Conservation (phyloP, 2,888 invertebrate species). For the Drosophila trichaetosa region DNA sequence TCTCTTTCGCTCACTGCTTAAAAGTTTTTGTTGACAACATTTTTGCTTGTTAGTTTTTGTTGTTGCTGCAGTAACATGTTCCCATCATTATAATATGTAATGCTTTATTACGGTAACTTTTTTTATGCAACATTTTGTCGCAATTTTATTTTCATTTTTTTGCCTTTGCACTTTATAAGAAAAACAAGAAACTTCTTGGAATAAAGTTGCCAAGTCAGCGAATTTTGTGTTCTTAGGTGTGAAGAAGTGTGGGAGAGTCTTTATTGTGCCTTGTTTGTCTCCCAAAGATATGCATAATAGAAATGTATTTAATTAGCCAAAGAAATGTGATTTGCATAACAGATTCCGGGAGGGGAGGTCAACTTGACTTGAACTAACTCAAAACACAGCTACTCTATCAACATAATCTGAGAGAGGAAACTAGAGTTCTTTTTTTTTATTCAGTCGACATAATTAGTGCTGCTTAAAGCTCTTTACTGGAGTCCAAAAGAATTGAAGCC, state of each 20-base stretch:
- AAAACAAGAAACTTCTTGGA: conserved; percentile 41
- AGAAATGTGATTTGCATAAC: conserved; percentile 47
- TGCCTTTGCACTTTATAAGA: conserved; percentile 13
- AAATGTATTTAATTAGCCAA: conserved; percentile 52
- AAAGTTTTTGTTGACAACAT: conserved; percentile 66
- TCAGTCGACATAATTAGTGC: background rate
- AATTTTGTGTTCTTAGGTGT: conserved; percentile 36
- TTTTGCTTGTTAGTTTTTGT: conserved; percentile 65
- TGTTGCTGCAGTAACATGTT: conserved; percentile 60
- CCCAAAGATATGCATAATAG: conserved; percentile 35
- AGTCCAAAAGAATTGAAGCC: conserved; percentile 13
- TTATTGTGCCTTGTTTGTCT: background rate
- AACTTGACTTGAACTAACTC: conserved; percentile 2
- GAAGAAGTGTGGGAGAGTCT: conserved; percentile 14
- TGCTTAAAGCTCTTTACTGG: background rate
- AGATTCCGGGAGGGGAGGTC: conserved; percentile 4
- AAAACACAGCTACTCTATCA: background rate
- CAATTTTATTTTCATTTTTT: conserved; percentile 24
- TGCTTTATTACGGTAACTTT: conserved; percentile 60
- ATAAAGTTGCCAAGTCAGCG: conserved; percentile 56
- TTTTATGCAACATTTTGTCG: conserved; percentile 55
- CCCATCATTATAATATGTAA: conserved; percentile 71
- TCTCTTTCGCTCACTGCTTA: conserved; percentile 16
- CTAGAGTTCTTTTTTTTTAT: background rate
- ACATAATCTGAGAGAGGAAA: background rate